These are phyloP conservation scores for Phodopus roborovskii DNA, from an alignment of 2,113 vertebrate genomes.

Conservation along the genomic window DNA sequence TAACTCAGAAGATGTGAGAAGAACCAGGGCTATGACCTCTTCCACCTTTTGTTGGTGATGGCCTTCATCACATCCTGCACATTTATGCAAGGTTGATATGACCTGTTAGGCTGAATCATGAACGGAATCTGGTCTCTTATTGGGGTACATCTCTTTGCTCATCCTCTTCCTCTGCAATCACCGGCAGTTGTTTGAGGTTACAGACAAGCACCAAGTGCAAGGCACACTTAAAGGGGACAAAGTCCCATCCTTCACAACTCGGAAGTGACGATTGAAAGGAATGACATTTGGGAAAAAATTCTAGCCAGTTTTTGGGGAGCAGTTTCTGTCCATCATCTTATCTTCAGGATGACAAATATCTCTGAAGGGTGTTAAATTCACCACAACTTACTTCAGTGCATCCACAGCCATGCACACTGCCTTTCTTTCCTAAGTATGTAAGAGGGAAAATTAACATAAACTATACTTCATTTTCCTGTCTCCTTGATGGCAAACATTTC, in stretches of 20 bases:
- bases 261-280: not conserved
- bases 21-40: not conserved
- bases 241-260: not conserved
- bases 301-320: rapidly evolving
- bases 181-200: not conserved
- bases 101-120: not conserved
- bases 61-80: not conserved
- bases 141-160: not conserved
- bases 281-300: not conserved
- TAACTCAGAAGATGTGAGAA: not conserved
- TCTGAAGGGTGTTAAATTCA: not conserved
- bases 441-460: not conserved
- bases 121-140: rapidly evolving
- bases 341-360: not conserved
- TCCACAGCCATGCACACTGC: rapidly evolving
- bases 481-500: not conserved
- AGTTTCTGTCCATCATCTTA: not conserved
- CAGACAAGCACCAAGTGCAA: not conserved
- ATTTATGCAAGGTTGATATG: not conserved
- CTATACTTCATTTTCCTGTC: not conserved
- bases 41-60: rapidly evolving
- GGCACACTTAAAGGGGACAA: not conserved
- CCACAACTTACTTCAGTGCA: not conserved
- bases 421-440: not conserved
- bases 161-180: not conserved